A percentile compares a stretch with the other conserved stretches of the same genome.
Conservation (phyloP, 92 coral and sea anemone genomes). For the Scolanthus callimorphus region DNA sequence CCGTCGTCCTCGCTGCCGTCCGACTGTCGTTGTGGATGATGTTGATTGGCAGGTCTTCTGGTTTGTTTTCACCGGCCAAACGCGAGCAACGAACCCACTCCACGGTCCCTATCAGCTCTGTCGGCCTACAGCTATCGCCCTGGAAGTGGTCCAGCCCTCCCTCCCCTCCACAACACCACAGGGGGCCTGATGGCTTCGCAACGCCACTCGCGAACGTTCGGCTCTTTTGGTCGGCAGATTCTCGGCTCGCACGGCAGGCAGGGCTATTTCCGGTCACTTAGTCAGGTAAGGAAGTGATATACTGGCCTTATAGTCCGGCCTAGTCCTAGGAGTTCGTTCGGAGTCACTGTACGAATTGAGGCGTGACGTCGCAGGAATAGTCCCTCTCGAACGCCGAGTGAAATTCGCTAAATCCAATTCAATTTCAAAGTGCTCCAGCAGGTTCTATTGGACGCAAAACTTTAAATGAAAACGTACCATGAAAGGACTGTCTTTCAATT, state of each 20-base stretch:
- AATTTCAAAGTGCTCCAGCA: too few relatives aligned
- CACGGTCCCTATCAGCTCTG: constrained; percentile 95
- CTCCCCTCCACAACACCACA: constrained; percentile 59
- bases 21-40: too few relatives aligned
- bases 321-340: too few relatives aligned
- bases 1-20: too few relatives aligned
- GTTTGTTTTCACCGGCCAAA: constrained; percentile 87
- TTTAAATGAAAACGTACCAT: too few relatives aligned
- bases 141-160: constrained; percentile 78
- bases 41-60: constrained; percentile 54
- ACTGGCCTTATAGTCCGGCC: too few relatives aligned
- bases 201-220: constrained; percentile 58
- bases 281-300: constrained; percentile 28
- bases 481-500: too few relatives aligned
- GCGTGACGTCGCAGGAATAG: too few relatives aligned
- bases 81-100: constrained; percentile 72
- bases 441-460: too few relatives aligned
- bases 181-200: constrained; percentile 45
- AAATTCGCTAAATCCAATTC: too few relatives aligned
- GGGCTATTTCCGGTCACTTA: constrained; percentile 31
- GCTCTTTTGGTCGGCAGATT: constrained; percentile 63
- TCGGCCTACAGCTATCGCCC: constrained; percentile 94
- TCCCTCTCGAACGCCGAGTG: too few relatives aligned
- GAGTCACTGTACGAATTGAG: too few relatives aligned
- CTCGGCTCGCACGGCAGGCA: constrained; percentile 26